Percentiles rank a stretch among this genome's conserved stretches.
Conservation (phyloP, 2,113 vertebrate genomes). For the Mirza zaza region DNA sequence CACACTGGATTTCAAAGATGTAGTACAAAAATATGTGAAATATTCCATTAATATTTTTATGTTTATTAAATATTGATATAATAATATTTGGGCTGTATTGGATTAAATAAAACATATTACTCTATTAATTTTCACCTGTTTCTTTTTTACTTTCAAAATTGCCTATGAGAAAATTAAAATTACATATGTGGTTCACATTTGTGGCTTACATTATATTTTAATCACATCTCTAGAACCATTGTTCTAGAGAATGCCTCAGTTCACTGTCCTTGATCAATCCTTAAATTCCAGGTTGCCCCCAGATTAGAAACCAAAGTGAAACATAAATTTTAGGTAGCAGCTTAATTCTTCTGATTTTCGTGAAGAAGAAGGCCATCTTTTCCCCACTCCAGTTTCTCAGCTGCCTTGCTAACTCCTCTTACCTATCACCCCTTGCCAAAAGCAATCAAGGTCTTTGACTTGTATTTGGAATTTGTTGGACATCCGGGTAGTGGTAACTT, state of each 20-base stretch:
- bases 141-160: neutral
- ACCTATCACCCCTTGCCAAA: neutral
- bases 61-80: neutral
- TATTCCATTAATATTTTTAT: neutral
- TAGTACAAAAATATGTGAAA: neutral
- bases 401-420: neutral
- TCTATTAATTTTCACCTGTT: neutral
- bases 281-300: neutral
- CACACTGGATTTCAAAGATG: neutral
- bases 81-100: neutral
- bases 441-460: slow-evolving; percentile 39
- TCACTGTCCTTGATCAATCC: neutral
- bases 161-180: neutral
- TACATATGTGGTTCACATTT: neutral
- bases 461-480: slow-evolving; percentile 43
- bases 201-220: neutral
- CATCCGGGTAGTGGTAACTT: slow-evolving; percentile 20
- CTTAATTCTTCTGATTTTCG: neutral
- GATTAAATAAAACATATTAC: neutral
- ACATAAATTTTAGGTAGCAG: neutral
- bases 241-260: neutral
- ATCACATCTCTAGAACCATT: fast-evolving
- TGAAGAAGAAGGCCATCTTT: neutral
- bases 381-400: neutral
- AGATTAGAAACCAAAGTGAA: slow-evolving; percentile 25